phyloP scores from a whole-genome alignment of 2,888 invertebrate species.

The Tupiocoris notatus region DNA sequence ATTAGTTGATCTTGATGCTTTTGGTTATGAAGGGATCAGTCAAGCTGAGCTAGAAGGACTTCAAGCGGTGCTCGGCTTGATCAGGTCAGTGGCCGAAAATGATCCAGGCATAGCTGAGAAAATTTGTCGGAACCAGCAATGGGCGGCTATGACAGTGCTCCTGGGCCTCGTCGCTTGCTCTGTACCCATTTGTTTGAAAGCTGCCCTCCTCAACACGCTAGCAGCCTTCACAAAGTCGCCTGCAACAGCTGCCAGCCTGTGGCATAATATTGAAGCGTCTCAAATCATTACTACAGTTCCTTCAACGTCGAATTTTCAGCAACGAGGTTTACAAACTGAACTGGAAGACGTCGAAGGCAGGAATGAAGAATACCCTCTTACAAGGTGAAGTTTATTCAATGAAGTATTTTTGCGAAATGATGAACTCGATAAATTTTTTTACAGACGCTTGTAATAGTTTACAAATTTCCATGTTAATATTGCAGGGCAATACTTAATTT shows the following conservation, averaged over 20 bases:
- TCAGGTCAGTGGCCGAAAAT: slow-evolving; percentile 72
- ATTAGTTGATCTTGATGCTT: background rate
- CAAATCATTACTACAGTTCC: slow-evolving; percentile 73
- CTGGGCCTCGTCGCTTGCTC: slow-evolving; percentile 83
- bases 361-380: slow-evolving; percentile 85
- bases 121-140: slow-evolving; percentile 83
- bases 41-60: slow-evolving; percentile 83
- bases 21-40: slow-evolving; percentile 58
- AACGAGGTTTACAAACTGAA: slow-evolving; percentile 64
- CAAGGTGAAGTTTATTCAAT: no score
- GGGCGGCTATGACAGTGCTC: slow-evolving; percentile 78
- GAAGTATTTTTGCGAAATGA: no score
- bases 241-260: slow-evolving; percentile 75
- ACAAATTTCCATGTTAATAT: background rate
- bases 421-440: no score
- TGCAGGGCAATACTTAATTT: slow-evolving; percentile 70
- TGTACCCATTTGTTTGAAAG: slow-evolving; percentile 81
- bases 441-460: no score
- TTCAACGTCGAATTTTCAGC: slow-evolving; percentile 63
- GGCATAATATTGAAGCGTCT: slow-evolving; percentile 81
- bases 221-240: slow-evolving; percentile 76
- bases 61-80: slow-evolving; percentile 74
- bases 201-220: slow-evolving; percentile 74
- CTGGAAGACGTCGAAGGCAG: slow-evolving; percentile 89
- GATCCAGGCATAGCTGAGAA: slow-evolving; percentile 78